Conservation (phyloP, 2,113 vertebrate species). For the Nycticryphes semicollaris region DNA sequence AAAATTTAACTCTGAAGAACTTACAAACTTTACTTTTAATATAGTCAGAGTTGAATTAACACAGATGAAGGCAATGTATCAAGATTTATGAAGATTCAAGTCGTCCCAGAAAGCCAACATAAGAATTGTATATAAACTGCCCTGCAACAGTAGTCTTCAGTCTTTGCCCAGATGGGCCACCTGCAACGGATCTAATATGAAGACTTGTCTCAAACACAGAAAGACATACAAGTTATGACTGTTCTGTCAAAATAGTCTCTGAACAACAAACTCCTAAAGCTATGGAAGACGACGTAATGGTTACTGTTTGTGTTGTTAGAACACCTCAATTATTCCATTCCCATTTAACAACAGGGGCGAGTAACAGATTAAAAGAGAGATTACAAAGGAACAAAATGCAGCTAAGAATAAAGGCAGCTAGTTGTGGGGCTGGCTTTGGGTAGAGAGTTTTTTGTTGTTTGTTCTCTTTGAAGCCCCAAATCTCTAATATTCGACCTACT, state of each 20-base stretch:
- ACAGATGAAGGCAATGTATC: background rate
- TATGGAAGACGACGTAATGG: background rate
- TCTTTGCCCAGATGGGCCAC: background rate
- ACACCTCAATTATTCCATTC: background rate
- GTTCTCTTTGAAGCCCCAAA: background rate
- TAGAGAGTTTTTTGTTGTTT: background rate
- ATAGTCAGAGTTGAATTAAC: background rate
- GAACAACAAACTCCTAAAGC: background rate
- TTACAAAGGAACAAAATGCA: background rate
- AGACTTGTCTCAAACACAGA: background rate
- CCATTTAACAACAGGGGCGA: background rate
- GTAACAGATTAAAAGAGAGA: background rate
- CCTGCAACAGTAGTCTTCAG: background rate
- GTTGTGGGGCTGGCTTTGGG: background rate
- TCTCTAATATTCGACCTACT: background rate
- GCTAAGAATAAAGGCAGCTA: background rate
- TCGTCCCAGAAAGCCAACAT: background rate
- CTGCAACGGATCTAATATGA: background rate
- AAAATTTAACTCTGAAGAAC: background rate
- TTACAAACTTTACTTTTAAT: background rate
- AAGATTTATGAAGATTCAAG: background rate
- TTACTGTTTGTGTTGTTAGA: background rate
- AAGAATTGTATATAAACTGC: background rate
- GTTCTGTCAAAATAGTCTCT: background rate
- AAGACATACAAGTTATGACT: background rate